These are phyloP conservation scores for Diorhabda elongata DNA, from an alignment of 1,140 invertebrate genomes.

Conservation along the genomic window DNA sequence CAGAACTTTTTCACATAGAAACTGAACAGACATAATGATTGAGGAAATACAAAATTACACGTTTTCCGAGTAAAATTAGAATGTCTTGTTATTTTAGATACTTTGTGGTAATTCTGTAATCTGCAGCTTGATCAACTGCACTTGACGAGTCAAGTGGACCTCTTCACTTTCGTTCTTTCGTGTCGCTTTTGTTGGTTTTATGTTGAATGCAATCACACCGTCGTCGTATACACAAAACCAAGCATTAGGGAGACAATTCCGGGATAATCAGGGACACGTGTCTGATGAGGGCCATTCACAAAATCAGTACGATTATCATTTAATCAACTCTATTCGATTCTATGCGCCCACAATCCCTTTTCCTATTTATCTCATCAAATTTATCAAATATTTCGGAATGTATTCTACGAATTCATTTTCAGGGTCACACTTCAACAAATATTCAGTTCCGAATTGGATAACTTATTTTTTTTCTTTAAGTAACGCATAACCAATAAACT, in stretches of 20 bases:
- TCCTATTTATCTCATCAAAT: background rate
- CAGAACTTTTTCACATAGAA: too few relatives aligned
- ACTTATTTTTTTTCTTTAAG: too few relatives aligned
- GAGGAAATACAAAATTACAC: too few relatives aligned
- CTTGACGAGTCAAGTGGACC: background rate
- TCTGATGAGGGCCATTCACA: constrained; percentile 1
- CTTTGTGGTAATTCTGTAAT: too few relatives aligned
- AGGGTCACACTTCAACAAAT: too few relatives aligned
- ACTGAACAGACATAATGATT: too few relatives aligned
- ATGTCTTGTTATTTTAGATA: too few relatives aligned
- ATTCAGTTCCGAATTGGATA: too few relatives aligned
- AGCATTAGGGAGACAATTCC: constrained; percentile 1
- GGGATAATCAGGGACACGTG: constrained; percentile 1
- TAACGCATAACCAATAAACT: too few relatives aligned
- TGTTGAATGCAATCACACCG: background rate
- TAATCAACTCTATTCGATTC: constrained; percentile 1
- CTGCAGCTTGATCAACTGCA: too few relatives aligned
- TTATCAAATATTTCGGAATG: background rate
- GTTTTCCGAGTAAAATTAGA: too few relatives aligned
- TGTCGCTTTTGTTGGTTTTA: background rate
- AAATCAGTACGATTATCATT: background rate
- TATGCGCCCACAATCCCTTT: background rate
- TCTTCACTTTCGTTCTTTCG: background rate
- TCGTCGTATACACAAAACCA: background rate
- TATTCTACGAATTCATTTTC: too few relatives aligned